Conservation (phyloP, 2,888 invertebrate genomes). For the Rhorus exstirpatorius region DNA sequence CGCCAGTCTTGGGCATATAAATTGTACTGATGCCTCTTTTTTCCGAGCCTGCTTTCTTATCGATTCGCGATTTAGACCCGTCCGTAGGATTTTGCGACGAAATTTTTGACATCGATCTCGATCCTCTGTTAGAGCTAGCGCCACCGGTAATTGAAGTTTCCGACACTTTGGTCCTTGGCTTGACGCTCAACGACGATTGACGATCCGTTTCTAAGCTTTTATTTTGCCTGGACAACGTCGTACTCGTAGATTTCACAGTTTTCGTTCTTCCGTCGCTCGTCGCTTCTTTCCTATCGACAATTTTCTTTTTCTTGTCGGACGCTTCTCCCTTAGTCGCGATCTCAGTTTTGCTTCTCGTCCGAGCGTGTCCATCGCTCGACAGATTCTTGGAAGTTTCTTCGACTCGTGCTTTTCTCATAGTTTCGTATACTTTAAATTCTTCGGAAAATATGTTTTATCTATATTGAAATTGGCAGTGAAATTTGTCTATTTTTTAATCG, state of each 20-base stretch:
- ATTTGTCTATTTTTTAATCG: conserved; percentile 8
- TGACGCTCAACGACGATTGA: background rate
- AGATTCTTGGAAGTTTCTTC: conserved; percentile 51
- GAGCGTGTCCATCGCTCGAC: background rate
- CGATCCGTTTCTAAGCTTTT: conserved; percentile 25
- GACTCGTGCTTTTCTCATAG: conserved; percentile 53
- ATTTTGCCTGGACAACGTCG: background rate
- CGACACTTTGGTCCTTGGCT: conserved; percentile 21
- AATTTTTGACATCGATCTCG: conserved; percentile 24
- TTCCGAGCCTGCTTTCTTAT: conserved; percentile 72
- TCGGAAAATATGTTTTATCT: conserved; percentile 19
- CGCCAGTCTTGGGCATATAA: conserved; percentile 77
- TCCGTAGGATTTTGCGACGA: background rate
- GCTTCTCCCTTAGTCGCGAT: conserved; percentile 6
- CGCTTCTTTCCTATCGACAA: conserved; percentile 16
- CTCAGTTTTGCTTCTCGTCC: conserved; percentile 8
- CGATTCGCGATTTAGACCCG: conserved; percentile 22
- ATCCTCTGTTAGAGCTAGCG: background rate
- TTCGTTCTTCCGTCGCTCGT: conserved; percentile 16
- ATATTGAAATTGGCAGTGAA: background rate
- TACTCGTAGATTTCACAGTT: conserved; percentile 6
- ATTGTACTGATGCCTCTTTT: conserved; percentile 80
- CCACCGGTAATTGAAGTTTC: conserved; percentile 10
- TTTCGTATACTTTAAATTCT: conserved; percentile 24
- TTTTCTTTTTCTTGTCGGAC: conserved; percentile 23